phyloP scores from a whole-genome alignment of 92 coral and sea anemone genomes.

The Diadumene lineata region DNA sequence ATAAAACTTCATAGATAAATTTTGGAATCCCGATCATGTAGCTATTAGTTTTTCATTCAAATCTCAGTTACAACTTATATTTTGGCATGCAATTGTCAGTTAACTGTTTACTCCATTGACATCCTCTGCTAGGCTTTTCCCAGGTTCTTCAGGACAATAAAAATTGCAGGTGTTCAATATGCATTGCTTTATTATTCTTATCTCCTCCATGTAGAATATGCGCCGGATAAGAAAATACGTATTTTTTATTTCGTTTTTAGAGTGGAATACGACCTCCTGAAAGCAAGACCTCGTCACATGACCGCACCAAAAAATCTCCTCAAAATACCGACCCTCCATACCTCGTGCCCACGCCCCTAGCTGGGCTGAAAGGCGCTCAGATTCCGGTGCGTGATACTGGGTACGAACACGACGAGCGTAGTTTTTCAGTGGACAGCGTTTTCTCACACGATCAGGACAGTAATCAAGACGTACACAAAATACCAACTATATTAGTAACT shows the following conservation, averaged over 20 bases:
- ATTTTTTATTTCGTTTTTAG: neutral
- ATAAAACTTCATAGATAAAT: no score
- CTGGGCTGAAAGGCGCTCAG: conserved; percentile 34
- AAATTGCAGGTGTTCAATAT: no score
- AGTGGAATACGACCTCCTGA: conserved; percentile 21
- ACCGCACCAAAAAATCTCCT: neutral
- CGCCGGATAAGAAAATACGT: neutral
- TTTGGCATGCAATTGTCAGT: no score
- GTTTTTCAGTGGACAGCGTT: conserved; percentile 21
- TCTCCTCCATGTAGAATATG: no score
- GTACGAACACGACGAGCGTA: conserved; percentile 23
- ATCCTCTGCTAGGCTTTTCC: no score
- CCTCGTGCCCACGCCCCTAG: conserved; percentile 38
- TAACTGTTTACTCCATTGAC: no score
- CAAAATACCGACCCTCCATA: conserved; percentile 17
- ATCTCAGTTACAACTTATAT: no score
- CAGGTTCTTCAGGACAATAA: no score
- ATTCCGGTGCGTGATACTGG: conserved; percentile 27
- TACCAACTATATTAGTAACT: conserved; percentile 33
- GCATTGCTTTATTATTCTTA: no score
- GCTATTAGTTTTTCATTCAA: no score
- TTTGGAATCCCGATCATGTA: no score
- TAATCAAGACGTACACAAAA: neutral
- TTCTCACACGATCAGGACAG: conserved; percentile 10
- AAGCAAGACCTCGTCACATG: conserved; percentile 28